Base-by-base conservation (phyloP, 1,140 invertebrate genomes). In the Contarinia nasturtii region DNA sequence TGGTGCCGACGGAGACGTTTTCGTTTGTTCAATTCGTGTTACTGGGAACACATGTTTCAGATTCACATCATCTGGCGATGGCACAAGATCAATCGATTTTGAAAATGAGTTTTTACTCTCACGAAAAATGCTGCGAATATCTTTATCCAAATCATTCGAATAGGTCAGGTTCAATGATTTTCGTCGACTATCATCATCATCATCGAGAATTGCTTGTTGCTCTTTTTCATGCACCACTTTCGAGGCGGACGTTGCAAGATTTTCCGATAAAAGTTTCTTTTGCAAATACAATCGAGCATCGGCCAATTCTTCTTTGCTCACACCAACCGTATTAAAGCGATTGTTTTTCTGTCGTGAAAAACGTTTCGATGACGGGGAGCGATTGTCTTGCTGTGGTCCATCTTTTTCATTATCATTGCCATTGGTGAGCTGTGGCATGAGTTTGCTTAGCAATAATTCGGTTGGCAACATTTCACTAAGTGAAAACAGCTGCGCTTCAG, bases 291-390 rank as follows among this genome's bases (percentile, higher is more conserved):
- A 72, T 40, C 83, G 68, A 1, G 84, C 84, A 50, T 77, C 72
- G 1, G 76, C 80, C 20, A 88, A 60, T 53, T 88, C 84, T 57
- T 86, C 82, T 1, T 71, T 67, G 3, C 78, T 84, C 1, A 87
- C 84, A 15, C 81, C 83, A 3, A 88, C 81, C 0, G 84, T 88
- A 55, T 87, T 81, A 10, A 27, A 27, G 2, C 84, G 68, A 33
- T 73, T 72, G 48, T 59, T 66, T 19, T 68, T 64, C 2, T 68
- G 53, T 47, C 60, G 65, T 2, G 58, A 61, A 44, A 67, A 67
- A 8, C 66, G 57, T 43, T 57, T 51, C 20, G 56, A 50, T 48
- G 55, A 54, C 18, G 33, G 57, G 14, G 60, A 54, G 2, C 57
- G 53, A 8, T 48, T 49, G 14, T 50, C 48, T 15, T 52, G 48